Conservation (phyloP, 1,140 invertebrate species). For the Asbolus verrucosus region DNA sequence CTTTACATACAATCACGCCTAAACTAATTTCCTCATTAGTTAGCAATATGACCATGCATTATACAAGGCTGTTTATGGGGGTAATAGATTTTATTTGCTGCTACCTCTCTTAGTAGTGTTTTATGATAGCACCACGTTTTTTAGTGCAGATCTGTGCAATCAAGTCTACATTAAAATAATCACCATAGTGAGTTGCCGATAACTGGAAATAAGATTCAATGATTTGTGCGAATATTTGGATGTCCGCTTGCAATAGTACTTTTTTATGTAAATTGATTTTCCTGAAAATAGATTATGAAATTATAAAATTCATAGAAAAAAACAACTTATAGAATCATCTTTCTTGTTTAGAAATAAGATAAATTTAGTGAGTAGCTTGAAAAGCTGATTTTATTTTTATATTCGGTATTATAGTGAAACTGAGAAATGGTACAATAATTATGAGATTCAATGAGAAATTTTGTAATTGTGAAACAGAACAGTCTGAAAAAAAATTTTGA, state of each 20-base stretch:
- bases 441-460: conserved; percentile 36
- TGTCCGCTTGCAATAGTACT: conserved; percentile 37
- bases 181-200: conserved; percentile 14
- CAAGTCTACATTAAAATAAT: conserved; percentile 9
- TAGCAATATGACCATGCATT: conserved; percentile 16
- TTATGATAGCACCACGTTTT: conserved; percentile 9
- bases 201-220: conserved; percentile 5
- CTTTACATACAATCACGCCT: conserved; percentile 11
- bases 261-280: background rate
- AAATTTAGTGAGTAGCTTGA: conserved; percentile 49
- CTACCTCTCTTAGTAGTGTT: conserved; percentile 33
- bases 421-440: conserved; percentile 52
- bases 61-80: conserved; percentile 15
- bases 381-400: conserved; percentile 59
- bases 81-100: conserved; percentile 38
- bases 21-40: conserved; percentile 1
- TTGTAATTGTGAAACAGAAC: conserved; percentile 33
- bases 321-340: conserved; percentile 31
- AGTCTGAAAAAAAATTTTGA: conserved; percentile 21
- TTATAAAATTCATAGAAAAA: conserved; percentile 20
- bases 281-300: conserved; percentile 1
- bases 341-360: conserved; percentile 33
- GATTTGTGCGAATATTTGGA: conserved; percentile 19
- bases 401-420: conserved; percentile 48
- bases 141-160: conserved; percentile 38